These are phyloP conservation scores for Megastigmus dorsalis DNA, from an alignment of 2,888 invertebrate species.

Conservation along the genomic window DNA sequence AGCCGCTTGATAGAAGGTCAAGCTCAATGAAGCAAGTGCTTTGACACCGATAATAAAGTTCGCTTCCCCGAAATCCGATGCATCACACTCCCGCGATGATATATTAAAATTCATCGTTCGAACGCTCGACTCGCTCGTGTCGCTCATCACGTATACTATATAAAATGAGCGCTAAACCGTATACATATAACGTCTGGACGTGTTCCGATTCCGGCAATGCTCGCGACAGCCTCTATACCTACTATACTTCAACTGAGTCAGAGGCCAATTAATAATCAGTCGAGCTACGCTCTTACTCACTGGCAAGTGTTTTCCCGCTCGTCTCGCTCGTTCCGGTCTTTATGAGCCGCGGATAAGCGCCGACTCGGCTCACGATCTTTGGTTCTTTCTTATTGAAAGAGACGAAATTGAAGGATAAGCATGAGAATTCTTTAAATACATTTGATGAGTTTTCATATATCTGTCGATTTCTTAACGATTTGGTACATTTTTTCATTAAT, in stretches of 20 bases:
- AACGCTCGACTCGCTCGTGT: background rate
- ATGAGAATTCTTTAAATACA: too few species aligned
- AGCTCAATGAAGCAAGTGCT: conserved; percentile 8
- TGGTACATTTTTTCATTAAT: too few species aligned
- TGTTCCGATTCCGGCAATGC: conserved; percentile 6
- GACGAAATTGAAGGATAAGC: too few species aligned
- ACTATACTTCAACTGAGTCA: conserved; percentile 23
- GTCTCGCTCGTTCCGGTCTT: background rate
- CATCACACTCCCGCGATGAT: conserved; percentile 3
- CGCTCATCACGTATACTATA: conserved; percentile 24
- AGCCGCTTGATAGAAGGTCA: too few species aligned
- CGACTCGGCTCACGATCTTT: too few species aligned
- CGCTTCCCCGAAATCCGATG: conserved; percentile 34
- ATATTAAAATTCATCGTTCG: conserved; percentile 40
- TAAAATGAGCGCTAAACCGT: background rate
- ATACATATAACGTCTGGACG: too few species aligned
- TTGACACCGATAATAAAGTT: conserved; percentile 18
- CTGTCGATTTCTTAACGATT: too few species aligned
- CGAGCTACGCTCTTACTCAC: conserved; percentile 12
- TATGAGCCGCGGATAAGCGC: too few species aligned
- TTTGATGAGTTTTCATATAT: too few species aligned
- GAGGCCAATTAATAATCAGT: conserved; percentile 37
- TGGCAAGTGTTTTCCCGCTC: conserved; percentile 15
- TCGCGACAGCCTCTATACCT: background rate
- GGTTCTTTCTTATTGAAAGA: too few species aligned